Percentiles rank a stretch among this genome's conserved stretches.
phyloP scores from a whole-genome alignment of 2,888 invertebrate genomes.

The Pemphredon lugubris region DNA sequence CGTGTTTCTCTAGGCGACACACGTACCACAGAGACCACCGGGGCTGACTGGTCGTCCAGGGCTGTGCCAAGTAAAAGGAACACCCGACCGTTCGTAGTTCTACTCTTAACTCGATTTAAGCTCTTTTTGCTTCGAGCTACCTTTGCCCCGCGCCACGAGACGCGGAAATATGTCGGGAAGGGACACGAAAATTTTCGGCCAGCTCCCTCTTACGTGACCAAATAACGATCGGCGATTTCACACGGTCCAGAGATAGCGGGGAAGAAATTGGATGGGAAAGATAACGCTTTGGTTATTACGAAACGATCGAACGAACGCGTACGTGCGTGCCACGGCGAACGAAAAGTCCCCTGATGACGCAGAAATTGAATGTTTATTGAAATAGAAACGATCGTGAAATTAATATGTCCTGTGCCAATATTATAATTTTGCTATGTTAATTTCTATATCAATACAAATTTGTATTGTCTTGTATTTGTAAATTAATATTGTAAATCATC shows the following conservation, averaged over 20 bases:
- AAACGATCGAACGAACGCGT: background rate
- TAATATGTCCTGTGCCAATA: too few species aligned
- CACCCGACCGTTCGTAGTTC: conserved; percentile 47
- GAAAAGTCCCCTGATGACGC: too few species aligned
- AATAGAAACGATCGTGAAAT: too few species aligned
- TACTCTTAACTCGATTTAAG: conserved; percentile 63
- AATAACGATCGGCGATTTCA: conserved; percentile 49
- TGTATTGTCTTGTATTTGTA: too few species aligned
- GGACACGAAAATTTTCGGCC: conserved; percentile 39
- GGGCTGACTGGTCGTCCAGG: conserved; percentile 49
- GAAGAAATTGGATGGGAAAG: conserved; percentile 40
- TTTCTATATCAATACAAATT: too few species aligned
- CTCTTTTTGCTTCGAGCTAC: conserved; percentile 37
- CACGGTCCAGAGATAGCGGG: conserved; percentile 40
- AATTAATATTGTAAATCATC: too few species aligned
- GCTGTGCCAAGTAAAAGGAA: conserved; percentile 59
- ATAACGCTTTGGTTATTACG: conserved; percentile 21
- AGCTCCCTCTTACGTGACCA: conserved; percentile 36
- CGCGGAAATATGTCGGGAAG: conserved; percentile 47
- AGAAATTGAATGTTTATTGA: too few species aligned
- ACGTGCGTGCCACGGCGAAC: conserved; percentile 22
- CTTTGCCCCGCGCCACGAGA: conserved; percentile 8
- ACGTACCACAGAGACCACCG: conserved; percentile 66
- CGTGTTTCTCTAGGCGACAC: conserved; percentile 74
- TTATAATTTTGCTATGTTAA: too few species aligned